Base-by-base conservation (phyloP, 2,888 invertebrate species). In the Gari tellinella region DNA sequence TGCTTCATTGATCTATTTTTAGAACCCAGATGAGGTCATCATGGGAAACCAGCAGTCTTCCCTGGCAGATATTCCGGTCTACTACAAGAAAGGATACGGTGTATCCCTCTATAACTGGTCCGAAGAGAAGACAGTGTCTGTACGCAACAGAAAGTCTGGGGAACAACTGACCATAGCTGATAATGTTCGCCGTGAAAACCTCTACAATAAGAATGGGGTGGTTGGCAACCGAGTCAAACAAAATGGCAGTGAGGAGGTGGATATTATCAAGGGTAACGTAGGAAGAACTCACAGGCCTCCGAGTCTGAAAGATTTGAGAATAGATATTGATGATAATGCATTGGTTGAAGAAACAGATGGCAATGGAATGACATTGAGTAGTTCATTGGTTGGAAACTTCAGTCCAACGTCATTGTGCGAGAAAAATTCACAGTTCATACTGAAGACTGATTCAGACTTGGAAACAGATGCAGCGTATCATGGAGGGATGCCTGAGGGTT, bases 311-410 rank as follows among this genome's bases (percentile, higher is more conserved):
- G 49, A 68, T n/a, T 61, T 77, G 12, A 68, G 66, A 41, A 64
- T 77, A 40, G 68, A 72, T 26, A 72, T 77, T 43, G 77, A 77
- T 49, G 77, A 77, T 31, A 72, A 69, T 58, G 72, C 66, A 3
- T 72, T 65, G 40, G 64, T 77, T 2, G 77, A 72, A 46, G 72
- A 69, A 41, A 69, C 60, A 7, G 69, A 72, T 3, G 40, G 7
- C 10, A 67, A 63, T 45, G 45, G 38, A 17, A 64, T 67, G 10
- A 72, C 60, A 52, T 26, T 72, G 48, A 76, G 82, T 57, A 72
- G 75, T 14, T 89, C 89, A 4, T 63, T 89, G 19, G 83, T 87
- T 56, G 88, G 86, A 17, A 90, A 89, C 68, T 86, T 82, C 58
- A 87, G 87, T 67, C 85, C 88, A 2, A 80, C 77, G 7, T 88